Percentiles rank a stretch among this genome's conserved stretches.
Evolutionary conservation across 2,797 vertebrate genomes (phyloP).

Genomic region (Steatocranus sp.): DNA sequence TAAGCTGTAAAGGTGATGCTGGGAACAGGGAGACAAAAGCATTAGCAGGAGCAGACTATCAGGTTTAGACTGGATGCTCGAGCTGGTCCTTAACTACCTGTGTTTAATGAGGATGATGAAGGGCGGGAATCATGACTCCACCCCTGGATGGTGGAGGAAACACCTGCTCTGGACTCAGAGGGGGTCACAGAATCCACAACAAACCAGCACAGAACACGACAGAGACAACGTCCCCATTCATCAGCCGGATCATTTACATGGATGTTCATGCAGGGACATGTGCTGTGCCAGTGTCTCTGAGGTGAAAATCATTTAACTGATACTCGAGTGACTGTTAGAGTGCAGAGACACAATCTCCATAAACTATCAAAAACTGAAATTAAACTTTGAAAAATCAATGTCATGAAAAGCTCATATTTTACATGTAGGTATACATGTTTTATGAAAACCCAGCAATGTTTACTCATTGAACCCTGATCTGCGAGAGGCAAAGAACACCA

Average conservation of each 20-base stretch:
- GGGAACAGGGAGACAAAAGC: neutral
- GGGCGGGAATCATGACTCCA: neutral
- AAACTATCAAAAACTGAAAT: neutral
- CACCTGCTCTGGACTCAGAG: accelerated
- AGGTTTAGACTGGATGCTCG: neutral
- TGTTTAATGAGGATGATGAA: neutral
- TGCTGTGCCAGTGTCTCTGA: neutral
- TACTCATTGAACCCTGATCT: neutral
- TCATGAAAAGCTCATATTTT: neutral
- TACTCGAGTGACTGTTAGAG: neutral
- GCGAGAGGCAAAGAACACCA: neutral
- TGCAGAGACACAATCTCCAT: neutral
- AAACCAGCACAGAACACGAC: neutral
- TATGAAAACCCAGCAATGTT: neutral
- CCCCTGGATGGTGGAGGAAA: neutral
- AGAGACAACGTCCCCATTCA: neutral
- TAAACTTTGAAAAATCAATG: neutral
- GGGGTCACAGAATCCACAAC: neutral
- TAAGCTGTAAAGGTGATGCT: neutral
- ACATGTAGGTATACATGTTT: neutral
- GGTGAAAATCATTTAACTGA: neutral
- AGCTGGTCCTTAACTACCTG: neutral
- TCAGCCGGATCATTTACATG: neutral
- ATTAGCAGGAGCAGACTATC: neutral
- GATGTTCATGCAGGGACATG: neutral